Conservation (phyloP, 2,888 invertebrate species). For the Conomelus anceps region DNA sequence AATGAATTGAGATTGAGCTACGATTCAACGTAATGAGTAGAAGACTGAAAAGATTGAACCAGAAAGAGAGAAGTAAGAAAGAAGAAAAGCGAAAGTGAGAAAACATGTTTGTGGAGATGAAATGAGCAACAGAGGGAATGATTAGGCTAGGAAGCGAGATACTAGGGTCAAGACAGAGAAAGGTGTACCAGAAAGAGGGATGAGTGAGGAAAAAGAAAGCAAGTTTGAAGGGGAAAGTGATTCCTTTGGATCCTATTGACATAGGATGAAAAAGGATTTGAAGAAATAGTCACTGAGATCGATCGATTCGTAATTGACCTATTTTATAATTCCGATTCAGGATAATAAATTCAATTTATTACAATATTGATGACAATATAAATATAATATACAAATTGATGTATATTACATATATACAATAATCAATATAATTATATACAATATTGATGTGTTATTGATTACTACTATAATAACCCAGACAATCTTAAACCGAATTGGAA, state of each 20-base stretch:
- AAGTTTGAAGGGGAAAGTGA: neutral
- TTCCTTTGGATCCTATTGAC: neutral
- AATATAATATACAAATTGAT: no score
- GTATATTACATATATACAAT: no score
- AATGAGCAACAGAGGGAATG: no score
- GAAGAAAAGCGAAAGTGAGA: neutral
- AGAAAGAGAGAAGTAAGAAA: neutral
- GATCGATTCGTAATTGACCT: neutral
- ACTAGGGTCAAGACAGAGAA: neutral
- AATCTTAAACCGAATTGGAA: no score
- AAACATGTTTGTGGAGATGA: no score
- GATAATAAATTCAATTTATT: no score
- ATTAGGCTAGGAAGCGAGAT: neutral
- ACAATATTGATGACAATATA: no score
- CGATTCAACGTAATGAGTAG: neutral
- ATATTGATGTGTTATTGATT: no score
- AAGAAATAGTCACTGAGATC: neutral
- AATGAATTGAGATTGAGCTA: neutral
- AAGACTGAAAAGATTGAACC: neutral
- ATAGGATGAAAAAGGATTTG: neutral
- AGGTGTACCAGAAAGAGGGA: neutral
- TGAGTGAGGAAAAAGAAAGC: neutral
- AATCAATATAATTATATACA: no score
- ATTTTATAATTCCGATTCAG: neutral
- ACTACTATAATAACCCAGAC: no score